Evolutionary conservation across 1,140 invertebrate species (phyloP).

Genomic region (Meloidogyne exigua): DNA sequence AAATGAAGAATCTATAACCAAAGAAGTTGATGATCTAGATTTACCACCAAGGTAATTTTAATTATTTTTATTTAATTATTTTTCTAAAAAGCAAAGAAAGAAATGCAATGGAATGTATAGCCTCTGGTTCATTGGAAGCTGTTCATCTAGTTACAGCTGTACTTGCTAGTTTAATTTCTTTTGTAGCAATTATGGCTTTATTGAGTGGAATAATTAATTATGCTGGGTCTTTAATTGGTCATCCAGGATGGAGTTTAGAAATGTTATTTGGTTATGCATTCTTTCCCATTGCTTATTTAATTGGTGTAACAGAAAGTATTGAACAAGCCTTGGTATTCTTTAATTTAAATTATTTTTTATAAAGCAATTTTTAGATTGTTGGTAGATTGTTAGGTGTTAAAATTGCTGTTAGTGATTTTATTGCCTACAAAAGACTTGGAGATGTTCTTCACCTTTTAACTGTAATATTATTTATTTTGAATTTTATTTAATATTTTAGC

Average conservation of each 20-base stretch:
- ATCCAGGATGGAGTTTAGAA: conserved; percentile 22
- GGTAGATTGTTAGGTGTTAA: conserved; percentile 81
- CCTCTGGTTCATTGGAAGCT: conserved; percentile 72
- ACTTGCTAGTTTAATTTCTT: conserved; percentile 85
- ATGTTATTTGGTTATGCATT: conserved; percentile 73
- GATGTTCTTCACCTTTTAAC: conserved; percentile 65
- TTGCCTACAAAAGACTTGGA: conserved; percentile 73
- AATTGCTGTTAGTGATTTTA: conserved; percentile 85
- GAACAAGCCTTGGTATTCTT: conserved; percentile 21
- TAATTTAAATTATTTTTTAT: neutral
- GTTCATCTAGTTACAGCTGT: conserved; percentile 80
- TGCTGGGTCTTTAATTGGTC: conserved; percentile 75
- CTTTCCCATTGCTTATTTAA: conserved; percentile 77
- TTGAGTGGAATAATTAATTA: conserved; percentile 77
- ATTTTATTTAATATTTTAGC: conserved; percentile 65
- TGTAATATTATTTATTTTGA: neutral
- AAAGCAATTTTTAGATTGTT: conserved; percentile 65
- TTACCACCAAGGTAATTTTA: conserved; percentile 40
- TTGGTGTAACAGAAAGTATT: conserved; percentile 72
- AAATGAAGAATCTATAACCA: conserved; percentile 58
- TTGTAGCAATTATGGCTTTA: conserved; percentile 80
- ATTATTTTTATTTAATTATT: neutral
- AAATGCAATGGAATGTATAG: conserved; percentile 24
- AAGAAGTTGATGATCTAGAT: conserved; percentile 51
- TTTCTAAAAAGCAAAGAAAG: conserved; percentile 18